These are phyloP conservation scores for Onchidella celtica DNA, from an alignment of 2,888 invertebrate species.

Conservation along the genomic window DNA sequence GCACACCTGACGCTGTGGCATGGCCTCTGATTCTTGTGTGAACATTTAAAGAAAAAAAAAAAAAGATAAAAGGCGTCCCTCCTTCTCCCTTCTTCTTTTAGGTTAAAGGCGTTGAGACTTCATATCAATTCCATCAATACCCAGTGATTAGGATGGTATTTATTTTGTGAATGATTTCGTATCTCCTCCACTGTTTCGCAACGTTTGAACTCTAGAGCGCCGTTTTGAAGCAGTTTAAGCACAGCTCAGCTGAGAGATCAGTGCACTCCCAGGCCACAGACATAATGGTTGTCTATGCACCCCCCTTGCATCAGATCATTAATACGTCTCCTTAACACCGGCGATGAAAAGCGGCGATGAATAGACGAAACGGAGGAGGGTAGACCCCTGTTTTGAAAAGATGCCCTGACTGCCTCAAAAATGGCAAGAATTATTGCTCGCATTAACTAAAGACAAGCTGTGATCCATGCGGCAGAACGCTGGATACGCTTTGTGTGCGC, in stretches of 20 bases:
- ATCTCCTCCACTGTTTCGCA: too few species aligned
- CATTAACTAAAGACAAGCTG: conserved; percentile 28
- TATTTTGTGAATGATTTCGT: too few species aligned
- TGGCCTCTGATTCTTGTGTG: too few species aligned
- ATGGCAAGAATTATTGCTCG: conserved; percentile 21
- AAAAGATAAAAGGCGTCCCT: too few species aligned
- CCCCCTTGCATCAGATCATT: too few species aligned
- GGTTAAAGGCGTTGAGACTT: too few species aligned
- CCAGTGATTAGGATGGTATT: too few species aligned
- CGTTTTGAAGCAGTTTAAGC: not conserved
- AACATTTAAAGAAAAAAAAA: too few species aligned
- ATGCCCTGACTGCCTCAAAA: not conserved
- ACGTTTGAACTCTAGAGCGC: not conserved
- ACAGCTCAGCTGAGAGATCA: not conserved
- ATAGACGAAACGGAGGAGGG: not conserved
- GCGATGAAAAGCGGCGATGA: not conserved
- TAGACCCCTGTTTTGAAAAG: conserved; percentile 32
- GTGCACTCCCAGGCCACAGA: not conserved
- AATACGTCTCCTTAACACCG: not conserved
- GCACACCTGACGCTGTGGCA: too few species aligned
- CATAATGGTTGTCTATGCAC: too few species aligned
- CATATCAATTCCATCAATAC: too few species aligned
- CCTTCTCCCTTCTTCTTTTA: too few species aligned
- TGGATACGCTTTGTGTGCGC: conserved; percentile 16
- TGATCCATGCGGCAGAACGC: conserved; percentile 31